These are phyloP conservation scores for Drosophila rubida DNA, from an alignment of 2,888 invertebrate genomes.

Conservation along the genomic window DNA sequence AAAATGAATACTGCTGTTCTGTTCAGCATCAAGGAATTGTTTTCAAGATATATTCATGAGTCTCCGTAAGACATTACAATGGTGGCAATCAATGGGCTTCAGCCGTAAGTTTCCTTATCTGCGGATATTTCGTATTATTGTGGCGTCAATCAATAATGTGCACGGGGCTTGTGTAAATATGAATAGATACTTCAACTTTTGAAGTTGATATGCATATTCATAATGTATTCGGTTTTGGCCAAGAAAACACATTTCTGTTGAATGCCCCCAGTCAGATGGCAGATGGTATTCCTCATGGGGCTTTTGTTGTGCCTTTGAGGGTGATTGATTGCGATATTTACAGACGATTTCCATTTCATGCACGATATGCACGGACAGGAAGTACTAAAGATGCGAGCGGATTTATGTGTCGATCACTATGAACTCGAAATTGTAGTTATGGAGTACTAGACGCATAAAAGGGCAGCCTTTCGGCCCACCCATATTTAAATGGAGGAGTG, in stretches of 20 bases:
- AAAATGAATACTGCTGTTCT: not conserved
- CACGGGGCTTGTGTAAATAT: conserved; percentile 28
- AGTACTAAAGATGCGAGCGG: conserved; percentile 56
- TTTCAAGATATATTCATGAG: not conserved
- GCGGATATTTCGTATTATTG: conserved; percentile 3
- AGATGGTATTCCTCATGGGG: conserved; percentile 74
- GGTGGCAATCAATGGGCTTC: not conserved
- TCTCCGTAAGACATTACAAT: not conserved
- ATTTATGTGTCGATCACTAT: conserved; percentile 5
- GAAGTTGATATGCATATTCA: conserved; percentile 68
- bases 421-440: not conserved
- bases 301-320: conserved; percentile 71
- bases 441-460: not conserved
- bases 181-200: conserved; percentile 41
- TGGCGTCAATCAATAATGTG: conserved; percentile 17
- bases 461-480: conserved; percentile 27
- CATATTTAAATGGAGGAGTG: conserved; percentile 40
- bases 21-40: not conserved
- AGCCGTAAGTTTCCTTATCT: not conserved
- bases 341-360: conserved; percentile 44
- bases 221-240: conserved; percentile 25
- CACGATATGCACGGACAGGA: conserved; percentile 60
- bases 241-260: conserved; percentile 63
- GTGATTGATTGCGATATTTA: conserved; percentile 76
- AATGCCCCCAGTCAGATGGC: conserved; percentile 33